phyloP scores from a whole-genome alignment of 2,113 vertebrate species.

The Charadrius vociferus region DNA sequence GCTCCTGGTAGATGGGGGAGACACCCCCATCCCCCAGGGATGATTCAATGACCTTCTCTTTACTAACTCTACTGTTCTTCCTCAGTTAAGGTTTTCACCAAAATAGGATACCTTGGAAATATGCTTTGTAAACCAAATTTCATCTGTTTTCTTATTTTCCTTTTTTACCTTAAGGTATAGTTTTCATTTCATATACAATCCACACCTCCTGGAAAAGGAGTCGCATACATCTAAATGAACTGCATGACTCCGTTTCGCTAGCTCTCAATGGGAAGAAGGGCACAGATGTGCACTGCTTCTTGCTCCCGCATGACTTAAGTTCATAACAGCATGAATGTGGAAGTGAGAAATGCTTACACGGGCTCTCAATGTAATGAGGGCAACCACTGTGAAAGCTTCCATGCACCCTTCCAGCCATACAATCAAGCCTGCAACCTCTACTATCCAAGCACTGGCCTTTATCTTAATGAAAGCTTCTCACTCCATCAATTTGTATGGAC shows the following conservation, averaged over 20 bases:
- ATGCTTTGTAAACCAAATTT: background rate
- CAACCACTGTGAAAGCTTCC: background rate
- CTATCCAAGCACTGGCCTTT: background rate
- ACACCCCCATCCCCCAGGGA: background rate
- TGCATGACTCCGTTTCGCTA: background rate
- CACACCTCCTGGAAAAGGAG: background rate
- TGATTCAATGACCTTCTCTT: background rate
- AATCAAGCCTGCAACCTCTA: background rate
- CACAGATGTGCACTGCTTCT: background rate
- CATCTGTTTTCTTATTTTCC: background rate
- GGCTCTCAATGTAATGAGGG: background rate
- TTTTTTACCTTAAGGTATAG: background rate
- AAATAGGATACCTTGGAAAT: background rate
- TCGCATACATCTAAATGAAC: background rate
- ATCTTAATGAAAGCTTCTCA: constrained; percentile 36
- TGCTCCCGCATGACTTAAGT: background rate
- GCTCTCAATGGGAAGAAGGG: background rate
- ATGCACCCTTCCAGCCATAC: background rate
- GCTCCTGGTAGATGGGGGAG: rapidly evolving
- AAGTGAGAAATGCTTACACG: background rate
- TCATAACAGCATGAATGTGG: background rate
- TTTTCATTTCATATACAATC: background rate
- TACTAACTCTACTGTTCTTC: background rate
- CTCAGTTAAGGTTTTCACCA: background rate
- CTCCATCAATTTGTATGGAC: background rate